These are phyloP conservation scores for Craterocephalus amniculus DNA, from an alignment of 2,797 vertebrate genomes.

Conservation along the genomic window DNA sequence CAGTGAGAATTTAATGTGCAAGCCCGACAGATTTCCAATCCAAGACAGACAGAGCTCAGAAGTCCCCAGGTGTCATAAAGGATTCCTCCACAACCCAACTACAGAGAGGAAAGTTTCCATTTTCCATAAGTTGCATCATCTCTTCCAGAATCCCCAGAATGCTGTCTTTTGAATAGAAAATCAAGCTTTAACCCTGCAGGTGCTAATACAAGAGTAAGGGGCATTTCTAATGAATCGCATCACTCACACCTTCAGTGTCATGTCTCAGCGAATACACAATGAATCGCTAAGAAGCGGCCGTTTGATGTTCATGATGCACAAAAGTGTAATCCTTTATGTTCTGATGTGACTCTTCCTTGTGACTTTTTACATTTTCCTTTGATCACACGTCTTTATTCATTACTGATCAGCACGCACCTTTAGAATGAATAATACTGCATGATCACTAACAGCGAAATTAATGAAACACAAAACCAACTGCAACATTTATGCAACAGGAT, in stretches of 20 bases:
- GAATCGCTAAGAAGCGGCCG: conserved; percentile 16
- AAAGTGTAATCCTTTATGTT: conserved; percentile 13
- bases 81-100: conserved; percentile 17
- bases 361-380: background rate
- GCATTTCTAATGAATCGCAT: conserved; percentile 15
- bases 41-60: conserved; percentile 26
- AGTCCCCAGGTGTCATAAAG: conserved; percentile 26
- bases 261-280: conserved; percentile 13
- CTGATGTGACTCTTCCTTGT: background rate
- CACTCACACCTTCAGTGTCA: conserved; percentile 21
- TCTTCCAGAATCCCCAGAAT: conserved; percentile 34
- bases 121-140: conserved; percentile 62
- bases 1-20: conserved; percentile 4
- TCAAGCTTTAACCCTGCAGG: conserved; percentile 21
- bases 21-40: conserved; percentile 23
- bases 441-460: conserved; percentile 8
- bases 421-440: background rate
- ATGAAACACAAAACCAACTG: conserved; percentile 46
- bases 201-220: conserved; percentile 14
- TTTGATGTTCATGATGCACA: conserved; percentile 23
- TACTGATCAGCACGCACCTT: background rate
- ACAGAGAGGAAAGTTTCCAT: conserved; percentile 36
- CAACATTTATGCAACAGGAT: conserved; percentile 46
- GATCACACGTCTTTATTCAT: background rate
- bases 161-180: conserved; percentile 38